A percentile compares a stretch with the other conserved stretches of the same genome.
Conservation (phyloP, 1,140 invertebrate species). For the Neuroterus valhalla region DNA sequence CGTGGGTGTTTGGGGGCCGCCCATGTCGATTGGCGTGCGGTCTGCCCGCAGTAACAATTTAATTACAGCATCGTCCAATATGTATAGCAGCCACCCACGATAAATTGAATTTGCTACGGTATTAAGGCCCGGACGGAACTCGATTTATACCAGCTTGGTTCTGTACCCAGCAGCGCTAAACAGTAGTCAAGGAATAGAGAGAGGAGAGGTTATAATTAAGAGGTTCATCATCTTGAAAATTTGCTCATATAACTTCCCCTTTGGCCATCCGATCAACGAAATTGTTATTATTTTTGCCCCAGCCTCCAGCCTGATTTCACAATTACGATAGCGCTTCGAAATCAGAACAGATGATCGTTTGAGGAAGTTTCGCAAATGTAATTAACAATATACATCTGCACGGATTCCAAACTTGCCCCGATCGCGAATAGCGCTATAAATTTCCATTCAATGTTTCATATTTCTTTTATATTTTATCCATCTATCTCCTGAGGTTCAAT, state of each 20-base stretch:
- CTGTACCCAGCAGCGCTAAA: constrained; percentile 66
- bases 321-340: constrained; percentile 18
- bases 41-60: constrained; percentile 74
- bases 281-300: constrained; percentile 13
- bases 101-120: constrained; percentile 75
- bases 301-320: constrained; percentile 40
- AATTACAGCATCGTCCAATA: constrained; percentile 72
- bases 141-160: constrained; percentile 66
- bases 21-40: constrained; percentile 74
- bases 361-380: constrained; percentile 27
- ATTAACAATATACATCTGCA: constrained; percentile 27
- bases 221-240: constrained; percentile 67
- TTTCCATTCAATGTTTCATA: constrained; percentile 12
- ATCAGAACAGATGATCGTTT: constrained; percentile 25
- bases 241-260: constrained; percentile 48
- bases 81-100: constrained; percentile 74
- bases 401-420: neutral
- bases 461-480: neutral
- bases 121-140: constrained; percentile 68
- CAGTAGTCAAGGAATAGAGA: constrained; percentile 70
- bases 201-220: constrained; percentile 69
- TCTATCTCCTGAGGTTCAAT: too few species aligned
- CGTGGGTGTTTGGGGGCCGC: constrained; percentile 73
- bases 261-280: constrained; percentile 11
- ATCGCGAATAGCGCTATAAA: constrained; percentile 22